phyloP scores from a whole-genome alignment of 1,140 invertebrate genomes.

The Plutomurus gul region DNA sequence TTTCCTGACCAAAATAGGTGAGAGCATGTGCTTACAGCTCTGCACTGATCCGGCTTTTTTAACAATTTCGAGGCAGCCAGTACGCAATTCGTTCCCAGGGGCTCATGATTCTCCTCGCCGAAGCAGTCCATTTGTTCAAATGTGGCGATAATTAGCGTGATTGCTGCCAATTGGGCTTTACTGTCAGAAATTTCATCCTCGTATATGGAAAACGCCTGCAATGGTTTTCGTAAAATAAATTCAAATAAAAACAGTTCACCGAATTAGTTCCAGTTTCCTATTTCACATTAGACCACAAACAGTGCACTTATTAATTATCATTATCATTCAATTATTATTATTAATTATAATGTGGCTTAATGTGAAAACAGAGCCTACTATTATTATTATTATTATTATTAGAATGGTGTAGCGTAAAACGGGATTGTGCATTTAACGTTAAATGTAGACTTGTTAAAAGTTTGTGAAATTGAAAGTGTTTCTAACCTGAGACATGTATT shows the following conservation, averaged over 20 bases:
- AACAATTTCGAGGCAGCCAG: slow-evolving; percentile 91
- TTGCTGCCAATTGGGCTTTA: slow-evolving; percentile 93
- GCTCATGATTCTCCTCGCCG: slow-evolving; percentile 95
- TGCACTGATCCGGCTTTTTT: slow-evolving; percentile 96
- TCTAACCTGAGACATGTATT: slow-evolving; percentile 91
- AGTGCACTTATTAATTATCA: too few species aligned
- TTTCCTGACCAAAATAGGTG: slow-evolving; percentile 97
- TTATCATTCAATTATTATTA: too few species aligned
- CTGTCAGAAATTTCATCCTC: slow-evolving; percentile 99
- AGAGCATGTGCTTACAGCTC: slow-evolving; percentile 86
- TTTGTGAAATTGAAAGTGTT: too few species aligned
- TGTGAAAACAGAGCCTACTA: not conserved
- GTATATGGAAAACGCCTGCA: slow-evolving; percentile 89
- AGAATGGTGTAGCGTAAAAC: too few species aligned
- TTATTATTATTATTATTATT: not conserved
- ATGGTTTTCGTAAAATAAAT: not conserved
- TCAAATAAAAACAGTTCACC: not conserved
- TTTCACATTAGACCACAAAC: too few species aligned
- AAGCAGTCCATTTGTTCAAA: slow-evolving; percentile 94
- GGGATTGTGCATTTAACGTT: not conserved
- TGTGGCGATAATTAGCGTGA: slow-evolving; percentile 93
- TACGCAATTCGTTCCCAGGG: slow-evolving; percentile 91
- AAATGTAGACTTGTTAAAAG: not conserved
- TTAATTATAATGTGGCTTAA: too few species aligned
- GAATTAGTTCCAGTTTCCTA: too few species aligned